Conservation (phyloP, 2,888 invertebrate genomes). For the Rotaria magnacalcarata region DNA sequence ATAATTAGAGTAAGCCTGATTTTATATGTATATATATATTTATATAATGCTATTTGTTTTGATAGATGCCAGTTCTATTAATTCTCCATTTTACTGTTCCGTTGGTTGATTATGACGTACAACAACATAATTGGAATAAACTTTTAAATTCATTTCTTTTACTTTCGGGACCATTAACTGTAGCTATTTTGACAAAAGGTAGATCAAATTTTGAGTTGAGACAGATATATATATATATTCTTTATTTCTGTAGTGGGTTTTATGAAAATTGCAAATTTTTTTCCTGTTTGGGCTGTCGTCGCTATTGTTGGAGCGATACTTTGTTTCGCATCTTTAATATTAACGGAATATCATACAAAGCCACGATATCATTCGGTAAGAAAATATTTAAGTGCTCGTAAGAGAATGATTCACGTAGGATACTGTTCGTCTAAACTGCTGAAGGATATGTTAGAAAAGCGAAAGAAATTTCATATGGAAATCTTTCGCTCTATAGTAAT, state of each 20-base stretch:
- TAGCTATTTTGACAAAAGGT: slow-evolving; percentile 57
- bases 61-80: slow-evolving; percentile 62
- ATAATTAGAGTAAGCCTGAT: slow-evolving; percentile 57
- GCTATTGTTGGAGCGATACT: slow-evolving; percentile 51
- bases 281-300: slow-evolving; percentile 54
- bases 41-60: slow-evolving; percentile 39
- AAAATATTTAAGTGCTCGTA: slow-evolving; percentile 49
- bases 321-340: slow-evolving; percentile 53
- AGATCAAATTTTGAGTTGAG: slow-evolving; percentile 23
- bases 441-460: no score
- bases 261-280: slow-evolving; percentile 50
- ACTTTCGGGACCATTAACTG: slow-evolving; percentile 60
- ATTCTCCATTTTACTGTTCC: slow-evolving; percentile 64
- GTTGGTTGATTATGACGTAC: slow-evolving; percentile 62
- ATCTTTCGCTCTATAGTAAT: no score
- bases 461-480: no score
- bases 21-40: background rate
- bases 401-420: no score
- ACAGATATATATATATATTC: background rate
- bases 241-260: slow-evolving; percentile 50
- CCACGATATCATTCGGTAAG: slow-evolving; percentile 58
- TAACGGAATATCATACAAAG: slow-evolving; percentile 53
- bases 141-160: slow-evolving; percentile 64
- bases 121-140: slow-evolving; percentile 65
- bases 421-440: no score